Base-by-base conservation (phyloP, 2,888 invertebrate species). In the Leptura quadrifasciata region DNA sequence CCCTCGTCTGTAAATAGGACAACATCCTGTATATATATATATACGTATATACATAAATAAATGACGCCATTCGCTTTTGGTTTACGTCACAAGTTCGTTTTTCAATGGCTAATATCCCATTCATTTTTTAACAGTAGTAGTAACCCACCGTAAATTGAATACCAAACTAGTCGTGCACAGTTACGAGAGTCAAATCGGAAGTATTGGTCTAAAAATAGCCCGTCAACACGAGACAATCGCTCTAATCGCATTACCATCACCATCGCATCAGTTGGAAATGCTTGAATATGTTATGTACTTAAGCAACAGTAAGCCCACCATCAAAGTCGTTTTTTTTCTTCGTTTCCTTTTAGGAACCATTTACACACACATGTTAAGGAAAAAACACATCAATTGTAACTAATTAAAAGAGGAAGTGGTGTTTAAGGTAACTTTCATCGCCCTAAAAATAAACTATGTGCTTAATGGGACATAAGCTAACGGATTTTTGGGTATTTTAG, bases 131-230 rank as follows among this genome's bases (percentile, higher is more conserved):
- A 47, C 15, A 47, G 47, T 47, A n/a, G 10, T n/a, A n/a, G 5
- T n/a, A 47, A 47, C 47, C n/a, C n/a, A 47, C 17, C 47, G 47
- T 47, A 15, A 47, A 47, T 47, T n/a, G 47, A 47, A 47, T 47
- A 47, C 15, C 47, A 39, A 39, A 39, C 39, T 39, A 47, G 47
- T 47, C 47, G 3, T 47, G 47, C 47, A 47, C 47, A 47, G n/a
- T n/a, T 1, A 47, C 3, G n/a, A 47, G n/a, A 47, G 47, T 47
- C 47, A n/a, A 15, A 47, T 47, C 47, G 47, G 47, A 47, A 47
- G 47, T 47, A 47, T 47, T n/a, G 47, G 47, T 47, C 47, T 47
- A 47, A n/a, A 47, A 47, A 47, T 47, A 47, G 47, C 47, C 5
- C n/a, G 47, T 12, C 10, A 12, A 47, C 47, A 47, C 47, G 17